phyloP scores from a whole-genome alignment of 2,113 vertebrate species.

The Peromyscus polionotus region DNA sequence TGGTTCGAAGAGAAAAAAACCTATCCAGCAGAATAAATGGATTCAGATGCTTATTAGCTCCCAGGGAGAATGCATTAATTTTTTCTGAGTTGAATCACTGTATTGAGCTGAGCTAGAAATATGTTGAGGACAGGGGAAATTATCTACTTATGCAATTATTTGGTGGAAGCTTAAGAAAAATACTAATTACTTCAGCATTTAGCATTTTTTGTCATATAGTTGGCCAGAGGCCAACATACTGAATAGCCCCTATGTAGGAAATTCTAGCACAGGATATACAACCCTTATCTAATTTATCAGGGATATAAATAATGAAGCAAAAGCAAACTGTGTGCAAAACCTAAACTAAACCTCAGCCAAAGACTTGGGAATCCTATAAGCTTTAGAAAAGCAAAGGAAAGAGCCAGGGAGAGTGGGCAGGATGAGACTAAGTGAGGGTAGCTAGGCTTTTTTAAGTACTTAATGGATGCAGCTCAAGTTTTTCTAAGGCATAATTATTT shows the following conservation, averaged over 20 bases:
- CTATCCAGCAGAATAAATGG: conserved; percentile 23
- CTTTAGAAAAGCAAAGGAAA: conserved; percentile 16
- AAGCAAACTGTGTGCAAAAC: background rate
- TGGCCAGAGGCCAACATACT: conserved; percentile 16
- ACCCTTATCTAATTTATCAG: conserved; percentile 20
- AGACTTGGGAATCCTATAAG: background rate
- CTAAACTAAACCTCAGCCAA: conserved; percentile 2
- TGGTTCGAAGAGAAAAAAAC: background rate
- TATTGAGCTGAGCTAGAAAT: background rate
- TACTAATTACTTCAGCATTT: conserved; percentile 13
- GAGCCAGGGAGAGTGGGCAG: background rate
- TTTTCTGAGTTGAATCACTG: conserved; percentile 6
- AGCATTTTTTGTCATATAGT: background rate
- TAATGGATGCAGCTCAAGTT: background rate
- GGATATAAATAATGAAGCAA: conserved; percentile 10
- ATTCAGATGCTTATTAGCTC: conserved; percentile 19
- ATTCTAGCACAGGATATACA: conserved; percentile 16
- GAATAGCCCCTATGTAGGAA: background rate
- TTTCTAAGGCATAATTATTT: conserved; percentile 39
- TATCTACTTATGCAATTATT: background rate
- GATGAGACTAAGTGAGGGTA: background rate
- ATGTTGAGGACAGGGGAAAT: background rate
- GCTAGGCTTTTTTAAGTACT: background rate
- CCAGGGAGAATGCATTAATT: background rate
- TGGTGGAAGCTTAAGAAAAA: conserved; percentile 1